A percentile compares a stretch with the other conserved stretches of the same genome.
These are phyloP conservation scores for Dendroctonus ponderosae DNA, from an alignment of 1,140 invertebrate species.

Conservation along the genomic window DNA sequence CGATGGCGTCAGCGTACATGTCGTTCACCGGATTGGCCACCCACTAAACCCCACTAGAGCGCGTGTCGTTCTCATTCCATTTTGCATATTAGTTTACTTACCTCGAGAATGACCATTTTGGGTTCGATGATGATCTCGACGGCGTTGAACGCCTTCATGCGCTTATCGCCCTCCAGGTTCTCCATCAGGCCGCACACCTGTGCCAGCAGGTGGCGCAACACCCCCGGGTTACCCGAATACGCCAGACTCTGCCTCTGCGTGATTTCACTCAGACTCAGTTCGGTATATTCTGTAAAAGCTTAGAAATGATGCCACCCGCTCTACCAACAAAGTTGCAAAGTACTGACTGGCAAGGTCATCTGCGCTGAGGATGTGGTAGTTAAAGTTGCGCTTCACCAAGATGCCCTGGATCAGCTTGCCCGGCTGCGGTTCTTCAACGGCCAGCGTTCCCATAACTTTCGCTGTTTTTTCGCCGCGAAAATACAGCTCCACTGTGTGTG, in stretches of 20 bases:
- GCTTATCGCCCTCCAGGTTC: constrained; percentile 67
- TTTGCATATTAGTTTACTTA: constrained; percentile 42
- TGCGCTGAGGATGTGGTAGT: constrained; percentile 92
- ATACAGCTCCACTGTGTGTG: constrained; percentile 86
- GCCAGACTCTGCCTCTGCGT: constrained; percentile 87
- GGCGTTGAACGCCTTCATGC: constrained; percentile 73
- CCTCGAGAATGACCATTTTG: constrained; percentile 81
- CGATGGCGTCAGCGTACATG: constrained; percentile 95
- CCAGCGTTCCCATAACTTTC: constrained; percentile 93
- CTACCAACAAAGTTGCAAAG: not conserved
- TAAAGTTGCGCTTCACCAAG: constrained; percentile 96
- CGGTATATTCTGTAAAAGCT: constrained; percentile 80
- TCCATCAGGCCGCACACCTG: constrained; percentile 72
- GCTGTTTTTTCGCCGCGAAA: constrained; percentile 98
- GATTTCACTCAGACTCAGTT: constrained; percentile 90
- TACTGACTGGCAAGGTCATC: constrained; percentile 82
- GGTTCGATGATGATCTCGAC: constrained; percentile 83
- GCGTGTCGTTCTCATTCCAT: not conserved
- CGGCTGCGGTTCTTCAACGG: constrained; percentile 76
- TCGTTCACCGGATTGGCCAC: constrained; percentile 91
- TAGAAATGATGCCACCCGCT: too few species aligned
- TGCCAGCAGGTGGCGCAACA: constrained; percentile 81
- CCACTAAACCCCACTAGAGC: constrained; percentile 80
- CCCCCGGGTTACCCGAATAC: constrained; percentile 74
- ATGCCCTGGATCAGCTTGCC: constrained; percentile 86